Base-by-base conservation (phyloP, 2,113 vertebrate genomes). In the Solenodon paradoxus region DNA sequence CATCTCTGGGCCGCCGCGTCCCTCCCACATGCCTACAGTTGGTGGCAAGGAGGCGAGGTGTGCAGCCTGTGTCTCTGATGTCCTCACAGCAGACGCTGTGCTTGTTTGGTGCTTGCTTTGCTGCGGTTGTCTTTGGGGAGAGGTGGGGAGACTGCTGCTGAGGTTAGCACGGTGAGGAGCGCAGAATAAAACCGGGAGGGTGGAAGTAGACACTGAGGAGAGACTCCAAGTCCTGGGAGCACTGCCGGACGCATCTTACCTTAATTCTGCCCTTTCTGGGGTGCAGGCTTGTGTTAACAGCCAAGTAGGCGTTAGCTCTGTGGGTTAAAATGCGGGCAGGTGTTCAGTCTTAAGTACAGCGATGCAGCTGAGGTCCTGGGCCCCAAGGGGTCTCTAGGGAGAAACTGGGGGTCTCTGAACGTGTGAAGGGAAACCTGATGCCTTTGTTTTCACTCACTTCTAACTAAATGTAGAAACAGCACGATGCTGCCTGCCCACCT, bases 241-340 rank as follows among this genome's bases (percentile, higher is more conserved):
- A 1, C 2, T 9, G 11, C 26, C n/a, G 19, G 32, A 9, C 17
- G 63, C 28, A 24, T 81, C 77, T 82, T 15, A 30, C 11, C 9
- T 66, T 61, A 4, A 16, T 59, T 59, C 15, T 66, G 3, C 8
- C 0, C 38, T 75, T n/a, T 49, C 45, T 28, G 35, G 28, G 38
- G 32, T 9, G 63, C 30, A n/a, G 42, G 13, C n/a, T 45, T 63
- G 20, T 38, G 26, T 17, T 85, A 42, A 22, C 11, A 55, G 61
- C 49, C 4, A 12, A 71, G 24, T 30, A 20, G 19, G 7, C n/a
- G 1, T 82, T 84, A 57, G 68, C 59, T 45, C 3, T 63, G 4
- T 22, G 10, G 4, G 0, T 38, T 32, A 30, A n/a, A 40, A 7
- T 77, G 68, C 0, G 5, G 11, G 28, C 12, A 28, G 22, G 11